Base-by-base conservation (phyloP, 2,113 vertebrate species). In the Sapayoa aenigma region DNA sequence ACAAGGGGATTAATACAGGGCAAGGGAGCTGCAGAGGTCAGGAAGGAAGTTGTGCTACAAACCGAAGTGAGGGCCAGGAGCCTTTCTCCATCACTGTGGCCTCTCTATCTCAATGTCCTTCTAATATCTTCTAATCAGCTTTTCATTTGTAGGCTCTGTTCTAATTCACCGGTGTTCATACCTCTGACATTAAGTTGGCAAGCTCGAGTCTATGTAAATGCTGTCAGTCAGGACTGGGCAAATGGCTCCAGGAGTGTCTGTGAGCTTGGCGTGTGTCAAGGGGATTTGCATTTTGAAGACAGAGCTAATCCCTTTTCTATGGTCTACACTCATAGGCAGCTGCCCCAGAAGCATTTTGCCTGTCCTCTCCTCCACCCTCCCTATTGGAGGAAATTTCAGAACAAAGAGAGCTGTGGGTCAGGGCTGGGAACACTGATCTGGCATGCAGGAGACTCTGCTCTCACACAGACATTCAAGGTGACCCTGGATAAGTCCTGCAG, bases 231-330 rank as follows among this genome's bases (percentile, higher is more conserved):
- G 90, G 60, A 16, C 85, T 47, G 75, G 93, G 87, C 75, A 92
- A 93, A 66, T 0, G 18, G 72, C 79, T 94, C 74, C 79, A 74
- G 82, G 84, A 96, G 67, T 5, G 78, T 84, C 77, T 87, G 80
- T 1, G 39, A 92, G 89, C 94, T 14, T 14, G 93, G 84, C 49
- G 58, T 87, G 94, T 93, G 91, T 84, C 92, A 27, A 60, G 91
- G 89, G 84, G 96, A 97, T 97, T 97, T 95, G 89, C 94, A 95
- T 95, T 87, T 91, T 94, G 94, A 93, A 94, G 89, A 73, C 4
- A 0, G 84, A 93, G 89, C 49, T 96, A 96, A 97, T 96, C 94
- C 94, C 93, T 89, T 97, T 68, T 87, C 94, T 96, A 62, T 87
- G 93, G 73, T 14, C 73, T 7, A 11, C 52, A 14, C 81, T 94